phyloP scores from a whole-genome alignment of 2,113 vertebrate species.

The Aspidoscelis tigris region DNA sequence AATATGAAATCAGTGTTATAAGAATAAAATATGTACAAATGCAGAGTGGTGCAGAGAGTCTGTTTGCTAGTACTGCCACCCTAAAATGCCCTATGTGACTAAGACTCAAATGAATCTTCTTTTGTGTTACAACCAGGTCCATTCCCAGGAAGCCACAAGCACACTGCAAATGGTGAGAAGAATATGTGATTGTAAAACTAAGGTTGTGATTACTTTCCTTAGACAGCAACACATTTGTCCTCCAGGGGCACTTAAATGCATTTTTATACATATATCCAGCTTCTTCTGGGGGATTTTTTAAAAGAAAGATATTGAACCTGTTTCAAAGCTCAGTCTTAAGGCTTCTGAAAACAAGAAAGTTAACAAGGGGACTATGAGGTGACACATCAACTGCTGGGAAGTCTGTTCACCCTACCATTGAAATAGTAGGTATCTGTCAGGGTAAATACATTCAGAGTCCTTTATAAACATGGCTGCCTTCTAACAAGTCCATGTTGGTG shows the following conservation, averaged over 20 bases:
- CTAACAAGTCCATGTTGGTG: slow-evolving; percentile 17
- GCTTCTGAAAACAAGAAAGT: neutral
- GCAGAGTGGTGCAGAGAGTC: slow-evolving; percentile 37
- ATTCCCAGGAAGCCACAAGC: slow-evolving; percentile 6
- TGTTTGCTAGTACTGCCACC: slow-evolving; percentile 29
- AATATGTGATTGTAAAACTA: slow-evolving; percentile 30
- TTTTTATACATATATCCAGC: neutral
- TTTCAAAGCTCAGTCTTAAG: slow-evolving; percentile 20
- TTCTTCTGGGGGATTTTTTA: neutral
- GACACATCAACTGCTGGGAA: rapidly evolving
- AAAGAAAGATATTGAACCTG: neutral
- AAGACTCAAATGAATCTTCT: slow-evolving; percentile 42
- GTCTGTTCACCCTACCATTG: neutral
- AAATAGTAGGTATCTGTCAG: slow-evolving; percentile 22
- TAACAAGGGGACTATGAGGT: neutral
- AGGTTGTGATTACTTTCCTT: slow-evolving; percentile 27
- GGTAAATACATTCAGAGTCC: slow-evolving; percentile 21
- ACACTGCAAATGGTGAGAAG: neutral
- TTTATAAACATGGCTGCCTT: slow-evolving; percentile 21
- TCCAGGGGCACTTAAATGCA: neutral
- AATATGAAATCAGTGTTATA: slow-evolving; percentile 52
- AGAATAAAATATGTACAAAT: slow-evolving; percentile 48
- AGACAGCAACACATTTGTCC: neutral
- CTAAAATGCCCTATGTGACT: neutral
- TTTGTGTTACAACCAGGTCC: neutral